Base-by-base conservation (phyloP, 2,888 invertebrate genomes). In the Alentia gelatinosa region DNA sequence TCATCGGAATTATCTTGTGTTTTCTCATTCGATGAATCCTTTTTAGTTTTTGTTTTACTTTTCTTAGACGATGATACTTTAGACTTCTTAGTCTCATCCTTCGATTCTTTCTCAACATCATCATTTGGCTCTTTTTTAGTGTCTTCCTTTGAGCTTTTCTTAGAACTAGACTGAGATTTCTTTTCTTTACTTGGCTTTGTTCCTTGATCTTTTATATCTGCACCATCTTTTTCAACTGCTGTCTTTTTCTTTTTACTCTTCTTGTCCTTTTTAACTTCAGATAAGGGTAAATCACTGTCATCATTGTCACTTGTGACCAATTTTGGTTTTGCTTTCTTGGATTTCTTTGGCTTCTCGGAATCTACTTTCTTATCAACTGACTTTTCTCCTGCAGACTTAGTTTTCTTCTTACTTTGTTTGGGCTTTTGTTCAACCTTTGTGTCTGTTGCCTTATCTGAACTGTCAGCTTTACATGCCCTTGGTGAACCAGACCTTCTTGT, bases 301-400 rank as follows among this genome's bases (percentile, higher is more conserved):
- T 83, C 83, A 86, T 86, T 86, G 86, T 86, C 86, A 86, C 86
- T 86, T 19, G 26, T 1, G 30, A 33, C 47, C 1, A 33, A 19
- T 86, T 86, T 86, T 26, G 47, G 47, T 50, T 86, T 86, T 12
- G 30, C 26, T 47, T 86, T 86, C 47, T 86, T 86, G 30, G 86
- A 26, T 50, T 86, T 86, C 42, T 50, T 86, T 9, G 42, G 42
- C 33, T 50, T 86, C 15, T 86, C 86, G 7, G 9, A 47, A 12
- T 19, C 40, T n/a, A 26, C 12, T 23, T 39, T 83, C 9, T 35
- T 33, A 33, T 5, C 30, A 15, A 30, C 74, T 30, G 30, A 26
- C 39, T 79, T 79, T n/a, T 79, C 79, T 26, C 19, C 50, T 47
- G 26, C 1, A 1, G 47, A 26, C 26, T 42, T 47, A 19, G 30